These are phyloP conservation scores for Stercorarius parasiticus DNA, from an alignment of 2,113 vertebrate species.

Conservation along the genomic window DNA sequence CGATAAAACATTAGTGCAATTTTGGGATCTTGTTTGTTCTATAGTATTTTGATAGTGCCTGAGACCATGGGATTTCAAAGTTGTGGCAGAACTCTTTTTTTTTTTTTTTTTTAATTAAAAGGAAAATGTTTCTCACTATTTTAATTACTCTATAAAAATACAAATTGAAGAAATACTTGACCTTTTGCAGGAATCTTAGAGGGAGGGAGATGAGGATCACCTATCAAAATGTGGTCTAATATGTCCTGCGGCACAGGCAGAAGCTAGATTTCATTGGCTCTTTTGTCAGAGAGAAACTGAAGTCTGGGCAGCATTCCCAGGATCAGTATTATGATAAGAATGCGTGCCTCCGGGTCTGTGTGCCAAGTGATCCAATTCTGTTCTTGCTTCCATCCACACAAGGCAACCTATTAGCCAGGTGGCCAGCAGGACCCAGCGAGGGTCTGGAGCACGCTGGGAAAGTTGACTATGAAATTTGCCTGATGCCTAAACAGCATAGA, in stretches of 20 bases:
- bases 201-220: not conserved
- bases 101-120: not conserved
- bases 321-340: not conserved
- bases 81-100: not conserved
- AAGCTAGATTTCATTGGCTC: not conserved
- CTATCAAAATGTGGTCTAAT: constrained; percentile 7
- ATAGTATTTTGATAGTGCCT: not conserved
- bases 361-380: not conserved
- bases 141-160: not conserved
- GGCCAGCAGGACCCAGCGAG: not conserved
- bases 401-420: not conserved
- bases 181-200: not conserved
- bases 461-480: not conserved
- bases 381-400: not conserved
- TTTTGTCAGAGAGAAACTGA: constrained; percentile 25
- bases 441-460: not conserved
- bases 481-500: not conserved
- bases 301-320: constrained; percentile 49
- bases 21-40: not conserved
- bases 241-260: not conserved
- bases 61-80: not conserved
- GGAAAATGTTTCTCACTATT: not conserved
- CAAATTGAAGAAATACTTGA: not conserved
- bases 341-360: not conserved
- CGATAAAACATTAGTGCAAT: not conserved